phyloP scores from a whole-genome alignment of 2,113 vertebrate species.

The Tetraodon nigroviridis region DNA sequence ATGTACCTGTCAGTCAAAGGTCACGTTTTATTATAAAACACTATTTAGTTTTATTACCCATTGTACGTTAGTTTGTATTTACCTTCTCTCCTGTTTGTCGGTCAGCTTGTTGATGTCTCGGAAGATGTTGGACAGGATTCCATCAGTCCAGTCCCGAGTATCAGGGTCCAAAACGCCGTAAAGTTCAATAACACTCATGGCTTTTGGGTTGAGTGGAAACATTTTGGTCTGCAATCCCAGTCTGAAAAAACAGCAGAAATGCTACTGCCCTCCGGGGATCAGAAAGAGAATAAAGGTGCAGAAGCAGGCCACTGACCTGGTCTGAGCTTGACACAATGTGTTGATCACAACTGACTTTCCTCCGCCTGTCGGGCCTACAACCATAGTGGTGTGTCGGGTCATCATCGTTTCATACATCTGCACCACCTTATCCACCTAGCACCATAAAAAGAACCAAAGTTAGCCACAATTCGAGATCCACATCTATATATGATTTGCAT shows the following conservation, averaged over 20 bases:
- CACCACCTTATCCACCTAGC: slow-evolving; percentile 95
- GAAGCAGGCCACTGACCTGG: slow-evolving; percentile 74
- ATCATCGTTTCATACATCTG: slow-evolving; percentile 98
- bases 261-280: background rate
- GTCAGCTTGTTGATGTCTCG: slow-evolving; percentile 91
- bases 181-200: slow-evolving; percentile 90
- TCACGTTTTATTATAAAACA: too few relatives aligned
- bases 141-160: slow-evolving; percentile 94
- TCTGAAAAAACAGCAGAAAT: slow-evolving; percentile 60
- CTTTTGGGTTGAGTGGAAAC: slow-evolving; percentile 90
- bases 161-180: slow-evolving; percentile 90
- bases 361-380: slow-evolving; percentile 94
- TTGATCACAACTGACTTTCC: slow-evolving; percentile 96
- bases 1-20: slow-evolving; percentile 80
- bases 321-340: slow-evolving; percentile 90
- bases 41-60: too few relatives aligned
- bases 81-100: slow-evolving; percentile 91
- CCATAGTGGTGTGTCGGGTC: slow-evolving; percentile 94
- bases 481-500: background rate
- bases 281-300: background rate
- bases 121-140: slow-evolving; percentile 95
- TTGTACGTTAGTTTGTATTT: background rate
- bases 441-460: slow-evolving; percentile 4
- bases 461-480: background rate
- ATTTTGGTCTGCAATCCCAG: slow-evolving; percentile 85